phyloP scores from a whole-genome alignment of 1,140 invertebrate genomes.

The Eurosta solidaginis region DNA sequence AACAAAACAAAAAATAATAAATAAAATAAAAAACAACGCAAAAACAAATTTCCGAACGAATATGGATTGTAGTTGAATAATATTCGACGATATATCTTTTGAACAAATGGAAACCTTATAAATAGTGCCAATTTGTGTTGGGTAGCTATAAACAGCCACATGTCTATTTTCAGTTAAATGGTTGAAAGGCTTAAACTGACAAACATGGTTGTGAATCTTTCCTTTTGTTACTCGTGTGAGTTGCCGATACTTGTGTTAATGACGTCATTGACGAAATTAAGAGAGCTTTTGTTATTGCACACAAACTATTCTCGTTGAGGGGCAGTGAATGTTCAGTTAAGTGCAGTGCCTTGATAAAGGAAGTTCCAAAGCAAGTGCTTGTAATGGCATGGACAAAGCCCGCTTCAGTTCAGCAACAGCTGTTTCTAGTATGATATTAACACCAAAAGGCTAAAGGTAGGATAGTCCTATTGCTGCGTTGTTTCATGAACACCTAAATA shows the following conservation, averaged over 20 bases:
- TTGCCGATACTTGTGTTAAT: neutral
- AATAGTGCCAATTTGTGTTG: no score
- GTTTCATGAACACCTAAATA: no score
- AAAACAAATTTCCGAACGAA: no score
- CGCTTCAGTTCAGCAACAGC: neutral
- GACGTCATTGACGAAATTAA: conserved; percentile 28
- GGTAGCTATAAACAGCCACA: neutral
- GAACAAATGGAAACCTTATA: no score
- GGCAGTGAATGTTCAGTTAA: neutral
- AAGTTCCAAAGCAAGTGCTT: neutral
- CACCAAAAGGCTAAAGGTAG: neutral
- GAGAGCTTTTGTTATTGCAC: no score
- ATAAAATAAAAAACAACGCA: no score
- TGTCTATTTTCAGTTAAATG: neutral
- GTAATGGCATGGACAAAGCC: neutral
- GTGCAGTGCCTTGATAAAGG: neutral
- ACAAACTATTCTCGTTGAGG: no score
- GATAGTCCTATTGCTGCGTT: no score
- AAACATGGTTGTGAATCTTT: neutral
- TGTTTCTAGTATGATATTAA: neutral
- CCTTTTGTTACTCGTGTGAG: neutral
- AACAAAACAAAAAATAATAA: no score
- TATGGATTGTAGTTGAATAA: no score
- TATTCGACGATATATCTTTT: no score
- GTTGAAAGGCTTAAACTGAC: neutral